These are phyloP conservation scores for Polymixis lichenea DNA, from an alignment of 2,888 invertebrate species.

Conservation along the genomic window DNA sequence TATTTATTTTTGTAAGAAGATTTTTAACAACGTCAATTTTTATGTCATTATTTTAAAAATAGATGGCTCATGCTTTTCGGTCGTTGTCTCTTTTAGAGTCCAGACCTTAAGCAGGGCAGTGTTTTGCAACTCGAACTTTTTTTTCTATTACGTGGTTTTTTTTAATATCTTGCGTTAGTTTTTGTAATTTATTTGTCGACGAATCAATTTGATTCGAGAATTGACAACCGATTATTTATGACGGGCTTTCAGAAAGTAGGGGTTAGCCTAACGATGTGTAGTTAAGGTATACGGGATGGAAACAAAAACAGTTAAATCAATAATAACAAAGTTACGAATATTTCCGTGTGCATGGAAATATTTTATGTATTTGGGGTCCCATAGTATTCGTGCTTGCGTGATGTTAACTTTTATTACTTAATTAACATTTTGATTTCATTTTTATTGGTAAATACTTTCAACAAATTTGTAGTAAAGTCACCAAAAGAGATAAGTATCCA, in stretches of 20 bases:
- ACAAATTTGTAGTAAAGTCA: too few relatives aligned
- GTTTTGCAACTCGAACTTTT: neutral
- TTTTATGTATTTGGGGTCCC: neutral
- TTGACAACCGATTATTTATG: neutral
- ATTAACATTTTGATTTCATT: conserved; percentile 8
- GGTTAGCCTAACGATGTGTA: neutral
- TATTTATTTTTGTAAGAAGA: neutral
- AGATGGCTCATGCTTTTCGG: neutral
- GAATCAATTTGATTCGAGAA: neutral
- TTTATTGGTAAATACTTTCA: neutral
- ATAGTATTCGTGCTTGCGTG: conserved; percentile 32
- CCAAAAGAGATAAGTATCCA: too few relatives aligned
- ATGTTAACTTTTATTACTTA: conserved; percentile 3
- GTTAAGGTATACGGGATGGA: neutral
- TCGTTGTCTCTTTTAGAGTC: neutral
- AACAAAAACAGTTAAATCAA: conserved; percentile 35
- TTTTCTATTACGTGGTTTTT: too few relatives aligned
- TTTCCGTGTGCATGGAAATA: neutral
- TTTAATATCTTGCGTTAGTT: neutral
- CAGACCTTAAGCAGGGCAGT: neutral
- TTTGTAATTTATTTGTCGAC: neutral
- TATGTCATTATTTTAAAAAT: neutral
- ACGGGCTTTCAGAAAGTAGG: neutral
- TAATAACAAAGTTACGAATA: conserved; percentile 8
- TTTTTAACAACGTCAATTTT: neutral